Conservation (phyloP, 2,113 vertebrate species). For the Nyctereutes procyonoides region DNA sequence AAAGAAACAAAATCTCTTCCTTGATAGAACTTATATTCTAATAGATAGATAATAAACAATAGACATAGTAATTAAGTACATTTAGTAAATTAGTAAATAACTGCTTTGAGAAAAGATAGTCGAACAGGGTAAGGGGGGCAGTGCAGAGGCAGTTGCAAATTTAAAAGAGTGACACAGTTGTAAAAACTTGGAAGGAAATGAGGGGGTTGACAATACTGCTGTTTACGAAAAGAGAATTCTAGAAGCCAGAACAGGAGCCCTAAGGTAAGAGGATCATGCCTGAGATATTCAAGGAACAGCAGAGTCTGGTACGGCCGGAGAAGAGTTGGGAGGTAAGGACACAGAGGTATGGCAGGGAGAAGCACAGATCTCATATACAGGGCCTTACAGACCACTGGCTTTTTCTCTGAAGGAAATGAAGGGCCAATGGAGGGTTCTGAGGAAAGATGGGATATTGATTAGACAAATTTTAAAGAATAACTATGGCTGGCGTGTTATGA, state of each 20-base stretch:
- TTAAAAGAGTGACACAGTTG: background rate
- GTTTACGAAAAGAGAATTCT: background rate
- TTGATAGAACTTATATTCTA: background rate
- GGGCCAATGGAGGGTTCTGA: background rate
- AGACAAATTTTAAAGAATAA: background rate
- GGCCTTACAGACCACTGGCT: background rate
- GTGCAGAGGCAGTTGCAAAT: background rate
- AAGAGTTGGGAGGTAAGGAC: background rate
- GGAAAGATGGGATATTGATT: background rate
- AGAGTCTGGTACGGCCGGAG: background rate
- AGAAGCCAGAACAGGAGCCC: background rate
- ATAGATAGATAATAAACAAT: background rate
- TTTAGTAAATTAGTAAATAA: background rate
- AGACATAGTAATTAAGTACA: conserved; percentile 16
- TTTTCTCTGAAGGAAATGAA: conserved; percentile 21
- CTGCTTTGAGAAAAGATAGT: conserved; percentile 2
- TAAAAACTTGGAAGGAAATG: background rate
- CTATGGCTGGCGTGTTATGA: background rate
- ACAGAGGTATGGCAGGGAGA: background rate
- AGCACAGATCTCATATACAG: background rate
- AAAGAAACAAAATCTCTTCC: background rate
- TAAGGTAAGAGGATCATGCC: background rate
- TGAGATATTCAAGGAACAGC: background rate
- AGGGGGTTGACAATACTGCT: background rate
- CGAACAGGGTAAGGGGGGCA: background rate